Conservation (phyloP, 2,113 vertebrate species). For the Cyphomyrus plagiostoma region DNA sequence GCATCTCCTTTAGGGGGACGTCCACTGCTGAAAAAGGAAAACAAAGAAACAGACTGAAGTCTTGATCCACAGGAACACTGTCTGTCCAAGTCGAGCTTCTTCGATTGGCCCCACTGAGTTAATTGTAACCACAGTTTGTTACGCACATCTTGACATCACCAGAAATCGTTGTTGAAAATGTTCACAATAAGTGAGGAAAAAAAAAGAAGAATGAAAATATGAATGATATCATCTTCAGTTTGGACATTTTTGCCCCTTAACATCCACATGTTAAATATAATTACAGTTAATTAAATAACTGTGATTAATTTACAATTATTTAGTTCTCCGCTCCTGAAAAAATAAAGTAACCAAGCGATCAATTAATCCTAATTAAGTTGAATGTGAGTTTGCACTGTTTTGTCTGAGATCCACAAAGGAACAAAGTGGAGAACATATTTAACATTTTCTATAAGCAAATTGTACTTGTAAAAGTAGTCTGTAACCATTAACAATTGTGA, state of each 20-base stretch:
- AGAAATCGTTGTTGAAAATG: neutral
- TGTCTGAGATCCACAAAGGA: neutral
- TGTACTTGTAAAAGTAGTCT: neutral
- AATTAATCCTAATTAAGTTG: neutral
- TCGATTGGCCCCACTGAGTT: no score
- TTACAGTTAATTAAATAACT: neutral
- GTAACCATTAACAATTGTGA: neutral
- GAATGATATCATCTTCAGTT: neutral
- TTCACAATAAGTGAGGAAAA: neutral
- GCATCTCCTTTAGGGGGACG: neutral
- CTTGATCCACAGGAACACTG: neutral
- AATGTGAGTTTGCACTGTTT: neutral
- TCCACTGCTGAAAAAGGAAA: neutral
- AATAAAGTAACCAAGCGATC: neutral
- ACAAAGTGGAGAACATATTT: neutral
- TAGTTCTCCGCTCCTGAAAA: neutral
- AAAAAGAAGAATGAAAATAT: neutral
- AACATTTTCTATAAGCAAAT: constrained; percentile 6
- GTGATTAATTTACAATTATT: neutral
- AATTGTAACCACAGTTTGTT: neutral
- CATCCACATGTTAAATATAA: neutral
- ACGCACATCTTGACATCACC: neutral
- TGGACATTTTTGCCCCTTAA: neutral
- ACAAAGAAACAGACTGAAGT: neutral
- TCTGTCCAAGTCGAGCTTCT: neutral